phyloP scores from a whole-genome alignment of 2,888 invertebrate species.

The Drosophila melanocephala region DNA sequence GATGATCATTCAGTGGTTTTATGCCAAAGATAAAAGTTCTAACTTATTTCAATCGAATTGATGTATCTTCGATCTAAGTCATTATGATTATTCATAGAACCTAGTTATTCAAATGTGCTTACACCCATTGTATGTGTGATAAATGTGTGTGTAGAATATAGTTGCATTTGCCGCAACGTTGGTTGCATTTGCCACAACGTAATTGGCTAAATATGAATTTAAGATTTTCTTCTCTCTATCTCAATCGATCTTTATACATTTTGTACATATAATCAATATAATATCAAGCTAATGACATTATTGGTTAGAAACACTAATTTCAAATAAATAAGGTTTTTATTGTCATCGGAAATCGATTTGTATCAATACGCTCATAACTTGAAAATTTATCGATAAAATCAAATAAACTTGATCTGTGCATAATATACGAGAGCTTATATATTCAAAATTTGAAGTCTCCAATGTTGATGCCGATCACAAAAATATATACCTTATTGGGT shows the following conservation, averaged over 20 bases:
- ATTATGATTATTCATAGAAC: not conserved
- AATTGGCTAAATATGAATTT: not conserved
- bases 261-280: not conserved
- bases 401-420: not conserved
- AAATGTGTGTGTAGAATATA: not conserved
- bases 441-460: too few species aligned
- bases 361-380: not conserved
- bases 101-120: not conserved
- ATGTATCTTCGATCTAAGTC: not conserved
- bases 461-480: not conserved
- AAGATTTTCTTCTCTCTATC: not conserved
- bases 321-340: not conserved
- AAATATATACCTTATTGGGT: not conserved
- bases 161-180: not conserved
- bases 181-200: too few species aligned
- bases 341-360: not conserved
- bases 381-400: not conserved
- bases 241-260: not conserved
- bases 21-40: rapidly evolving
- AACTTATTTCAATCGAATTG: not conserved
- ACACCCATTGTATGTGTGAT: too few species aligned
- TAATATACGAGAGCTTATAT: too few species aligned
- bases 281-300: not conserved
- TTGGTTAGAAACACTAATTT: not conserved
- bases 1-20: not conserved